A percentile compares a stretch with the other conserved stretches of the same genome.
Evolutionary conservation across 2,888 invertebrate species (phyloP).

Genomic region (Aphodius sticticus): DNA sequence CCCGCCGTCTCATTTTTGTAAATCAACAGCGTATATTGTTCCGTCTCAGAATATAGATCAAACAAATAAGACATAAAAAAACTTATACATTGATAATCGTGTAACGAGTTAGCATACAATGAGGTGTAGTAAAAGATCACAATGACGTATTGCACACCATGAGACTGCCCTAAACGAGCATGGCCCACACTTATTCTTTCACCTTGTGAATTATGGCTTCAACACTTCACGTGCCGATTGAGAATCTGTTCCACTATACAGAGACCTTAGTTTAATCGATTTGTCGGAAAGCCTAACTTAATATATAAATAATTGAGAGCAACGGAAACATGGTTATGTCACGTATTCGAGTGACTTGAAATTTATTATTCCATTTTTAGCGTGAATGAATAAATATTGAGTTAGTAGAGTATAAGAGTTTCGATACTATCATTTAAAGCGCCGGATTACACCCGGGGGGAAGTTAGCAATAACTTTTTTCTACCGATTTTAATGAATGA

Average conservation of each 20-base stretch:
- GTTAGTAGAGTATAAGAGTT: no score
- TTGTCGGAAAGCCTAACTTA: background rate
- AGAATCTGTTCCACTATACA: background rate
- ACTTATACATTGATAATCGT: background rate
- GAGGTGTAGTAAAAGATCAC: background rate
- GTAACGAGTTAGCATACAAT: background rate
- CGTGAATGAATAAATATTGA: no score
- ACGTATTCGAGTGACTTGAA: no score
- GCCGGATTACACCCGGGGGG: no score
- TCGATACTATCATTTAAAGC: no score
- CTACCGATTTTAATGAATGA: no score
- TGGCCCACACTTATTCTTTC: conserved; percentile 4
- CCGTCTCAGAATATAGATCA: background rate
- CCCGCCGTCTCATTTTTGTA: background rate
- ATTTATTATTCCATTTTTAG: no score
- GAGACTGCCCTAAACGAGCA: background rate
- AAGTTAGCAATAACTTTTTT: no score
- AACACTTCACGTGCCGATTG: background rate
- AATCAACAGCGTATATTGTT: background rate
- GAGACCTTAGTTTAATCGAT: background rate
- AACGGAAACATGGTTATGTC: no score
- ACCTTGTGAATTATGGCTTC: conserved; percentile 4
- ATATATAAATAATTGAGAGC: no score
- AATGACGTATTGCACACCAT: background rate
- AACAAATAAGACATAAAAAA: background rate